Conservation (phyloP, 2,113 vertebrate species). For the Chionodraco myersi region DNA sequence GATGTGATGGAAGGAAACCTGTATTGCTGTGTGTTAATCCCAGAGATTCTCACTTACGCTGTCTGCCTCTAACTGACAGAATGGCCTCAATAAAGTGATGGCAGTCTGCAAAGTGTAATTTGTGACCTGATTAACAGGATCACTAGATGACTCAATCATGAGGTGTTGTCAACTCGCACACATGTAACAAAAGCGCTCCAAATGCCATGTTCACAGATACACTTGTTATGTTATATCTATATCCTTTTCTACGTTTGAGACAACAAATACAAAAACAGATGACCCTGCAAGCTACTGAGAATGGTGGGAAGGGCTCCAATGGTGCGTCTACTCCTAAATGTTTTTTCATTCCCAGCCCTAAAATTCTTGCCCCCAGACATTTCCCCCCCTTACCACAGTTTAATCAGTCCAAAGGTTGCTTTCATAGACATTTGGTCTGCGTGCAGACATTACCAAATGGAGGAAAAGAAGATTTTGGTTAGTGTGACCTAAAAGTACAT, state of each 20-base stretch:
- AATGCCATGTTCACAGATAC: too few relatives aligned
- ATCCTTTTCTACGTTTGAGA: neutral
- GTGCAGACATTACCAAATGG: conserved; percentile 72
- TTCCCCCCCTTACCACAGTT: conserved; percentile 11
- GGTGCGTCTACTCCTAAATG: neutral
- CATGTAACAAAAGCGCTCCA: conserved; percentile 5
- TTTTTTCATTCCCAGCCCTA: conserved; percentile 13
- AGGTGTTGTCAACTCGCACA: conserved; percentile 16
- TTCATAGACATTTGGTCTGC: conserved; percentile 59
- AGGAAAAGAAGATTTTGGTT: conserved; percentile 65
- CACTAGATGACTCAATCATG: conserved; percentile 14
- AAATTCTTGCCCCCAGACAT: conserved; percentile 14
- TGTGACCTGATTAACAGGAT: conserved; percentile 49
- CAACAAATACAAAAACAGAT: neutral
- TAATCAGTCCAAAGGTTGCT: conserved; percentile 56
- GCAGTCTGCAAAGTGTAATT: conserved; percentile 35
- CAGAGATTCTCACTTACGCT: conserved; percentile 1
- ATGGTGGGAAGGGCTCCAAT: conserved; percentile 9
- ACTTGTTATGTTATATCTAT: neutral
- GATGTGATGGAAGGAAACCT: conserved; percentile 22
- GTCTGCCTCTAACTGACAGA: conserved; percentile 6
- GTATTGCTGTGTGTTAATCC: conserved; percentile 20
- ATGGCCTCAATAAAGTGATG: neutral
- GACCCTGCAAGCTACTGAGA: neutral
- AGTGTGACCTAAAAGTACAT: conserved; percentile 52